phyloP scores from a whole-genome alignment of 2,888 invertebrate species.

The Calephelis perditalis region DNA sequence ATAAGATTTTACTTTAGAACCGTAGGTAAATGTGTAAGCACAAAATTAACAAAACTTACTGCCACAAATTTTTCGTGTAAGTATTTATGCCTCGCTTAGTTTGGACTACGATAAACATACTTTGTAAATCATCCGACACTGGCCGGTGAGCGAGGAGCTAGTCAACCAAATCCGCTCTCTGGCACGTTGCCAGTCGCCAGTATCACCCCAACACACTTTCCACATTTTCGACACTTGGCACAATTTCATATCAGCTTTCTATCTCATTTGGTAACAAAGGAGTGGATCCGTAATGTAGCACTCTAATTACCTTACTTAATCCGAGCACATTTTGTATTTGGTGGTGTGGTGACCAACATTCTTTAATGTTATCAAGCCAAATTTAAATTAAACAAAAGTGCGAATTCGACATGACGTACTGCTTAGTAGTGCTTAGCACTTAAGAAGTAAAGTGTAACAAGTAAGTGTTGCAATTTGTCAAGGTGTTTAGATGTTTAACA shows the following conservation, averaged over 20 bases:
- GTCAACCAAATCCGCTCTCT: neutral
- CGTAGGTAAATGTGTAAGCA: no score
- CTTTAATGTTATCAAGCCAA: no score
- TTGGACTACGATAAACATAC: neutral
- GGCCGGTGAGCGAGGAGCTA: neutral
- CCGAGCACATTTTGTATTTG: neutral
- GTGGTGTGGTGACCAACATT: no score
- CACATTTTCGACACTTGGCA: neutral
- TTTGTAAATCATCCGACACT: constrained; percentile 1
- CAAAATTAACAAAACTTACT: no score
- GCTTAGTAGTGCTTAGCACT: no score
- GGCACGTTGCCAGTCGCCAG: constrained; percentile 2
- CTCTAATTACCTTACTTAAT: neutral
- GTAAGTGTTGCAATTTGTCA: no score
- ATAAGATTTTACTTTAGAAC: no score
- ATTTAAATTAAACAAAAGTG: no score
- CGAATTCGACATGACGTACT: no score
- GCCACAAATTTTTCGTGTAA: neutral
- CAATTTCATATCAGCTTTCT: constrained; percentile 7
- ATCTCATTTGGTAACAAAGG: neutral
- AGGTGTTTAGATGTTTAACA: no score
- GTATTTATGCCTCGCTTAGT: neutral
- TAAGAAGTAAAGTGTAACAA: no score
- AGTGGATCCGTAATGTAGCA: neutral
- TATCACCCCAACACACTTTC: neutral